These are phyloP conservation scores for Poecilia wingei DNA, from an alignment of 2,797 vertebrate species.

Conservation along the genomic window DNA sequence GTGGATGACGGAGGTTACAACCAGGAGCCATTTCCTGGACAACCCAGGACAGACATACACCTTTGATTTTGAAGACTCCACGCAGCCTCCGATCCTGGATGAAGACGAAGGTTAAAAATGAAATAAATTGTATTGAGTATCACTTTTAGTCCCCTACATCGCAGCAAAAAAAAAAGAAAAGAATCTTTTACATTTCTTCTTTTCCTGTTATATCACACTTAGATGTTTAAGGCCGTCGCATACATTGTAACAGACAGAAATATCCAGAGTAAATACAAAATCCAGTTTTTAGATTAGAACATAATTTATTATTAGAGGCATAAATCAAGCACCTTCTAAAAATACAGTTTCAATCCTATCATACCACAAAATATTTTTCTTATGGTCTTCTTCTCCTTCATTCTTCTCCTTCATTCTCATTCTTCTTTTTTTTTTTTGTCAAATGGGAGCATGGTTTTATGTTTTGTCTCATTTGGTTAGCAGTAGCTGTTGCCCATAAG, in stretches of 20 bases:
- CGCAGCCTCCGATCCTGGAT: constrained; percentile 76
- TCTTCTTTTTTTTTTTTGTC: not conserved
- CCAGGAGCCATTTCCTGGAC: constrained; percentile 69
- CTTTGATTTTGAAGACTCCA: constrained; percentile 82
- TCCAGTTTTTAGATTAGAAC: not conserved
- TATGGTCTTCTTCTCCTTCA: too few relatives aligned
- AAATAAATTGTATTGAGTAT: not conserved
- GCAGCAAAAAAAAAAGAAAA: not conserved
- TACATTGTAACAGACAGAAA: not conserved
- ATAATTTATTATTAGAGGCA: not conserved
- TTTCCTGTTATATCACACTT: not conserved
- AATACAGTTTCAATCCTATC: not conserved
- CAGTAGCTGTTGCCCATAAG: not conserved
- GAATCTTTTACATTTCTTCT: not conserved
- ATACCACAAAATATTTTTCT: not conserved
- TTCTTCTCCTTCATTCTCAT: too few relatives aligned
- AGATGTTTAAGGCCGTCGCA: not conserved
- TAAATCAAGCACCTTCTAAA: not conserved
- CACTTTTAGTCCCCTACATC: not conserved
- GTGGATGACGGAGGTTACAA: constrained; percentile 74
- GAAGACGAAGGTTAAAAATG: constrained; percentile 77
- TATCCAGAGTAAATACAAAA: not conserved
- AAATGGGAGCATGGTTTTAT: not conserved
- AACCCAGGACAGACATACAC: constrained; percentile 68
- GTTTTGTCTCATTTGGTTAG: not conserved